Base-by-base conservation (phyloP, 2,113 vertebrate species). In the Anarrhichthys ocellatus region DNA sequence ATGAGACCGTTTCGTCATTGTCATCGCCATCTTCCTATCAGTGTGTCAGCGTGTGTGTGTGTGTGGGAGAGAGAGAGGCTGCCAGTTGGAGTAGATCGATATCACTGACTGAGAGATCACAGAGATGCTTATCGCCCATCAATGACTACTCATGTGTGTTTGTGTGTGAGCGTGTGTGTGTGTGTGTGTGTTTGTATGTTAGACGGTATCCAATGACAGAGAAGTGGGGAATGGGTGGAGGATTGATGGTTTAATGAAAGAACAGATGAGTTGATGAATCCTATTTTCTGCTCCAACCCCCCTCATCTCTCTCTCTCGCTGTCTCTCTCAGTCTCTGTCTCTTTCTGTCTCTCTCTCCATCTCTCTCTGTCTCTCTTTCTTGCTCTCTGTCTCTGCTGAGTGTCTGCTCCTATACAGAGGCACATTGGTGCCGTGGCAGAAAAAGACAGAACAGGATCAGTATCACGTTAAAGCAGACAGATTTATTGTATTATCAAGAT, bases 81-180 rank as follows among this genome's bases (percentile, higher is more conserved):
- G 81, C 81, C 83, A 88, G 83, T 87, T 71, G 74, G 69, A 46
- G 85, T 61, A 84, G 85, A 93, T 93, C 91, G 13, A 90, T 93
- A 92, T 84, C 91, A 77, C 81, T 87, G 92, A 92, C 87, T 87
- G 89, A 89, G 87, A 92, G 89, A 93, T 91, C 89, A 92, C 82
- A 87, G 89, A 70, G 77, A 81, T 89, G 88, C 88, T 93, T 90
- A 93, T 83, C 84, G 78, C 79, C 88, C 83, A 84, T 92, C 89
- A 88, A 78, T 85, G 88, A 85, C 84, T 88, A 69, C 52, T 56
- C 9, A 3, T 71, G 42, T 64, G 38, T 38, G 50, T 34, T 36
- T 34, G 42, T 63, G 65, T 9, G 29, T 46, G 46, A 56, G 61
- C 6, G 58, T 76, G 50, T 78, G 50, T 42, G 22, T 44, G 40